Evolutionary conservation across 1,140 invertebrate species (phyloP), one percentile per base, ranked within the genome.

Genomic region (Drosophila repleta): DNA sequence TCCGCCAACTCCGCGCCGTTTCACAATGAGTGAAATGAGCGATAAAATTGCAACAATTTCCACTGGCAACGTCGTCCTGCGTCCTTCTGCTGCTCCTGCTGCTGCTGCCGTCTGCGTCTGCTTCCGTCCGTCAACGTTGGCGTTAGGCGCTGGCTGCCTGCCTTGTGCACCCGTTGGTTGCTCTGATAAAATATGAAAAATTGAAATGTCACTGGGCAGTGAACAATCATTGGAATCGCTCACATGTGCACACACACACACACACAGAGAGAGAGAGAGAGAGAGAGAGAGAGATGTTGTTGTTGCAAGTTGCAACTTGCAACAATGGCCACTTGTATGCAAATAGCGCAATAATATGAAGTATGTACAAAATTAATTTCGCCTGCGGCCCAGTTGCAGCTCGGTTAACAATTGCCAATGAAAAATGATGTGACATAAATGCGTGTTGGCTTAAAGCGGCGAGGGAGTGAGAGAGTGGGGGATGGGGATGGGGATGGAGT

Each of bases 1-100:
- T 11, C 56, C 29, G 52, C 32, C 29, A 15, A 39, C n/a, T 39
- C 29, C 37, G 18, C 43, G 29, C 49, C 26, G 52, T 18, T 37
- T 11, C 61, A 62, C 71, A 75, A 62, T 87, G 72, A 82, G 78
- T 83, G 83, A 88, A 88, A 88, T 88, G 79, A 88, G 83, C 84
- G 73, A 87, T 87, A 87, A 87, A 87, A 87, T 87, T 87, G 82
- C 82, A 87, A 87, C 82, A 87, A 87, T 87, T 87, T 83, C 67
- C 74, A 87, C 76, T 84, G 55, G 48, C 53, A 52, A 39, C 79
- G 21, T 48, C 21, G n/a, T 37, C 46, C 5, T 15, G 39, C 39
- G 53, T 51, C 61, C 63, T 58, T 21, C 61, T 45, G 3, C n/a
- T 41, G 39, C 39, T 41, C 6, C 39, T 15, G 39, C 39, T 17